Conservation (phyloP, 2,888 invertebrate genomes). For the Dendrolimus houi region DNA sequence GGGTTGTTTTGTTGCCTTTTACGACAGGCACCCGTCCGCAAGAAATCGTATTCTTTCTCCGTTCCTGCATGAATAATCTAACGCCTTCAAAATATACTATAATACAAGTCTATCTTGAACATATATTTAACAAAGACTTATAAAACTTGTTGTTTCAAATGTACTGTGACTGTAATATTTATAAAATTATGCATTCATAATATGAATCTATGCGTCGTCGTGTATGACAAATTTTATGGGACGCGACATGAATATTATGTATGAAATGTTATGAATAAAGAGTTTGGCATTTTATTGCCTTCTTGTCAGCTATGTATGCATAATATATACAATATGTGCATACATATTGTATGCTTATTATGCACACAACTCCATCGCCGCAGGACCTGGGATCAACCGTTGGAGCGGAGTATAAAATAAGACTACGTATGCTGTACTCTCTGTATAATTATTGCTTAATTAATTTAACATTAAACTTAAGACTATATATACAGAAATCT, state of each 20-base stretch:
- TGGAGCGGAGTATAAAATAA: no score
- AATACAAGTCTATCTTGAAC: background rate
- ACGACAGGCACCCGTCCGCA: background rate
- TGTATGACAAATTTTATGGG: slow-evolving; percentile 7
- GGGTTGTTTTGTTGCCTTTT: background rate
- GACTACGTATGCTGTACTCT: no score
- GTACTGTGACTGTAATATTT: background rate
- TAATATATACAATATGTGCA: no score
- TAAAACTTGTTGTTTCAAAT: background rate
- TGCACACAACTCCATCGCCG: no score
- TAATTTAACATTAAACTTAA: no score
- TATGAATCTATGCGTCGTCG: slow-evolving; percentile 4
- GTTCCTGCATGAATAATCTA: background rate
- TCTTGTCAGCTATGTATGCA: background rate
- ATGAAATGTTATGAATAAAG: background rate
- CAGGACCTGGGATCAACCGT: no score
- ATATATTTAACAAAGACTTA: no score
- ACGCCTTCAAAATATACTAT: background rate
- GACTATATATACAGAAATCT: no score
- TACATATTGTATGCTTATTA: no score
- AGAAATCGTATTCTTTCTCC: background rate
- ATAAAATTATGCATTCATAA: slow-evolving; percentile 1
- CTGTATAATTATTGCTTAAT: no score
- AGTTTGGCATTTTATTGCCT: background rate
- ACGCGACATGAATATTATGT: slow-evolving; percentile 3